Percentiles rank a stretch among this genome's conserved stretches.
phyloP scores from a whole-genome alignment of 2,888 invertebrate genomes.

The Sipunculus nudus region DNA sequence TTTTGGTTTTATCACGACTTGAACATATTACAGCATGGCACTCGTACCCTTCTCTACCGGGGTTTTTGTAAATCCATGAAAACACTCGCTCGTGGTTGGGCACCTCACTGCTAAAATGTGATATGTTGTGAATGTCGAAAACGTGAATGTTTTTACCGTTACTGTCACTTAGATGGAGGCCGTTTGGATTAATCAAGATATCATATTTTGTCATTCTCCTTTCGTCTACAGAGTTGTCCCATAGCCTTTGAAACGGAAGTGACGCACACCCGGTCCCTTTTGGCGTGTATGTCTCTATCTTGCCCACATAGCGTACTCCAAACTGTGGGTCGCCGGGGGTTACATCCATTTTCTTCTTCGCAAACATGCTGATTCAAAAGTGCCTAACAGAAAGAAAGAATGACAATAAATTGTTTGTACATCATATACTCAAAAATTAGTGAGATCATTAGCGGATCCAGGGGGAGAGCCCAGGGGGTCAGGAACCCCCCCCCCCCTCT shows the following conservation, averaged over 20 bases:
- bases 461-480: too few species aligned
- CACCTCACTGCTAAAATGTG: slow-evolving; percentile 54
- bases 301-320: slow-evolving; percentile 51
- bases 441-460: too few species aligned
- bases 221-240: slow-evolving; percentile 55
- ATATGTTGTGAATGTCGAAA: slow-evolving; percentile 53
- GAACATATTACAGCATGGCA: slow-evolving; percentile 55
- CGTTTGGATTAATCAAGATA: slow-evolving; percentile 38
- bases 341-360: slow-evolving; percentile 34
- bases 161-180: slow-evolving; percentile 1
- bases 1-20: slow-evolving; percentile 48
- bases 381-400: too few species aligned
- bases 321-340: slow-evolving; percentile 54
- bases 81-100: slow-evolving; percentile 51
- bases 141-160: background rate
- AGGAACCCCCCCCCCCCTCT: too few species aligned
- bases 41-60: slow-evolving; percentile 32
- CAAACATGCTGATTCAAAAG: too few species aligned
- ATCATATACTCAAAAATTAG: too few species aligned
- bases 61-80: slow-evolving; percentile 52
- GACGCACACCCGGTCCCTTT: slow-evolving; percentile 52
- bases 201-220: slow-evolving; percentile 42
- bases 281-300: slow-evolving; percentile 48
- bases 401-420: too few species aligned
- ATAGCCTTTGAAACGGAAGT: slow-evolving; percentile 49